Conservation (phyloP, 2,888 invertebrate species). For the Saturnia pavonia region DNA sequence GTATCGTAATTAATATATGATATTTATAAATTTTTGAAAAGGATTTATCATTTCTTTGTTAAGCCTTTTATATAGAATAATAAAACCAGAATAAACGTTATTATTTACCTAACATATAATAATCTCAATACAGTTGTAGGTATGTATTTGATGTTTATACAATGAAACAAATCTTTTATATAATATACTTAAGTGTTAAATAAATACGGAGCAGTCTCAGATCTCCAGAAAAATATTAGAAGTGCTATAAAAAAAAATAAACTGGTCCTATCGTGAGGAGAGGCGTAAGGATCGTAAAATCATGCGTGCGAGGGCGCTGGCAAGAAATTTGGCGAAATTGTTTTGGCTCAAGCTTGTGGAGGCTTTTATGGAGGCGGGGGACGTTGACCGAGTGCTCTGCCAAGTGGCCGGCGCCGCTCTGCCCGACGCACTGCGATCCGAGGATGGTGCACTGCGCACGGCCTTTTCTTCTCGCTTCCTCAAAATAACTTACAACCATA, state of each 20-base stretch:
- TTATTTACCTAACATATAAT: neutral
- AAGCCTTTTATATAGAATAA: no score
- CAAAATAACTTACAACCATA: conserved; percentile 62
- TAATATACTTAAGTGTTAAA: conserved; percentile 55
- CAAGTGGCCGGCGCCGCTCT: conserved; percentile 77
- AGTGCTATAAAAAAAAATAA: conserved; percentile 55
- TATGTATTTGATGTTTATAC: conserved; percentile 23
- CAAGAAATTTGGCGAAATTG: conserved; percentile 79
- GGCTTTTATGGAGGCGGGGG: conserved; percentile 74
- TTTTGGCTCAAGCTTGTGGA: conserved; percentile 72
- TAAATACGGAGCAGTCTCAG: conserved; percentile 57
- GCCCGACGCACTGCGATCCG: conserved; percentile 73
- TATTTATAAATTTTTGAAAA: neutral
- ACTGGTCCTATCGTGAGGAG: conserved; percentile 49
- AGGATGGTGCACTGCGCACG: conserved; percentile 73
- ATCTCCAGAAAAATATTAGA: conserved; percentile 64
- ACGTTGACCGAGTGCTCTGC: conserved; percentile 77
- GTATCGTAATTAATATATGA: neutral
- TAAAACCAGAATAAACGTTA: no score
- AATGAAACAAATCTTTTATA: no score
- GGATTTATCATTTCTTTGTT: neutral
- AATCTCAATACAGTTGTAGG: conserved; percentile 1
- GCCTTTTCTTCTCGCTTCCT: conserved; percentile 61
- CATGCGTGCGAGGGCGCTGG: conserved; percentile 73
- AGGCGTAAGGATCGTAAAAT: conserved; percentile 69